Base-by-base conservation (phyloP, 1,140 invertebrate genomes). In the Heliconius congener region DNA sequence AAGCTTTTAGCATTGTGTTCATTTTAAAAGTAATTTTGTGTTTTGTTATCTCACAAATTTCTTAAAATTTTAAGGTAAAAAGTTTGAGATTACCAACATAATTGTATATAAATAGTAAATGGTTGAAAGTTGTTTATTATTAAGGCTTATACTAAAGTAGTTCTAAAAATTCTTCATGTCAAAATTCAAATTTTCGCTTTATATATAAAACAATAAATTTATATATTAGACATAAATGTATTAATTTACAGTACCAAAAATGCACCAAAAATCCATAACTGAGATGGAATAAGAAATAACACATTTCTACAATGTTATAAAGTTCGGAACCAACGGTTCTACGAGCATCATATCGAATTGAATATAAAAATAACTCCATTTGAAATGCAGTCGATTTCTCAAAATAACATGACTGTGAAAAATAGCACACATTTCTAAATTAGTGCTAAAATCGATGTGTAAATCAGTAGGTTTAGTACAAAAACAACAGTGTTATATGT, bases 361-460 rank as follows among this genome's bases (percentile, higher is more conserved):
- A 73, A 46, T n/a, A 73, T n/a, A 19, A 73, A 73, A 73, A 73
- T 73, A 39, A 73, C 34, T 73, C 42, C 13, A 73, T 73, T 39
- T 46, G 37, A 39, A 73, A 73, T 50, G 46, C 72, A 73, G 39
- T 73, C 39, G 60, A 66, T 66, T 66, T 66, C 60, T 66, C 60
- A 66, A 66, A 66, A 66, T 30, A 66, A 30, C 60, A 66, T 30
- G 23, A 72, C 37, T 76, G 74, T 72, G 66, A 72, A 76, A 79
- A 74, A 74, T 74, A 55, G 66, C 66, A 50, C 52, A 34, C 30
- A 76, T 80, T 73, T 73, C 70, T 6, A 37, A 70, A 74, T 42
- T 27, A 60, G 71, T 55, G 34, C 80, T 85, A 84, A 85, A 82
- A 87, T 85, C 78, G 81, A 72, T 27, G 74, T 82, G 85, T 80